Base-by-base conservation (phyloP, 30 jellyfish, hydroid and myxozoan species). In the Aurelia aurita complex sp. Pacific region DNA sequence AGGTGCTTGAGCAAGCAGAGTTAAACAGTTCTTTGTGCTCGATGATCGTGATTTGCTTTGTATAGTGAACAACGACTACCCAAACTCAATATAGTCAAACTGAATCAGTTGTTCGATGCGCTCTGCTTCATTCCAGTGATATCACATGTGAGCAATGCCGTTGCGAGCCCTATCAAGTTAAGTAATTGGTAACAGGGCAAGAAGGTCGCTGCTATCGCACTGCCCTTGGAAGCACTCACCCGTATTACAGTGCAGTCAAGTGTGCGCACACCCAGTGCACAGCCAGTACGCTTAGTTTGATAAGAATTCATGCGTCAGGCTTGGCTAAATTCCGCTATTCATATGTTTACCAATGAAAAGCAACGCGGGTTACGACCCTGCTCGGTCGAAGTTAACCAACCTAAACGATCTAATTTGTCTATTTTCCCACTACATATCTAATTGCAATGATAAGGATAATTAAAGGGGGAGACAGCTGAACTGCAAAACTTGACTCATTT, bases 81-180 rank as follows among this genome's bases (percentile, higher is more conserved):
- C 89, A 79, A 79, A 43, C 61, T 65, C 62, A 67, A 64, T 79
- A 34, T 40, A 79, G 35, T 42, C 79, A 52, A 79, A 36, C 77
- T 53, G 87, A 78, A 76, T 79, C 79, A 69, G 29, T 78, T 23
- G 68, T 35, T 61, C 80, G 79, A 55, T 60, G 65, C 89, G 91
- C 96, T 60, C 90, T 73, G 77, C 87, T 87, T 67, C 91, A 60
- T 51, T 65, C 54, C 83, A 62, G 96, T 87, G 96, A 87, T 87
- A 79, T 87, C 96, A 87, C 81, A 14, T 52, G 43, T 23, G 67
- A 87, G 90, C 74, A 59, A 87, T 87, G 87, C 85, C 70, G 79
- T 75, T 19, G 29, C 42, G 77, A 63, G 80, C 92, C 74, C 86
- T 62, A 50, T 66, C 70, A 79, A 65, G 93, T 84, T 84, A 84